Conservation (phyloP, 2,797 vertebrate genomes). For the Thalassophryne amazonica region DNA sequence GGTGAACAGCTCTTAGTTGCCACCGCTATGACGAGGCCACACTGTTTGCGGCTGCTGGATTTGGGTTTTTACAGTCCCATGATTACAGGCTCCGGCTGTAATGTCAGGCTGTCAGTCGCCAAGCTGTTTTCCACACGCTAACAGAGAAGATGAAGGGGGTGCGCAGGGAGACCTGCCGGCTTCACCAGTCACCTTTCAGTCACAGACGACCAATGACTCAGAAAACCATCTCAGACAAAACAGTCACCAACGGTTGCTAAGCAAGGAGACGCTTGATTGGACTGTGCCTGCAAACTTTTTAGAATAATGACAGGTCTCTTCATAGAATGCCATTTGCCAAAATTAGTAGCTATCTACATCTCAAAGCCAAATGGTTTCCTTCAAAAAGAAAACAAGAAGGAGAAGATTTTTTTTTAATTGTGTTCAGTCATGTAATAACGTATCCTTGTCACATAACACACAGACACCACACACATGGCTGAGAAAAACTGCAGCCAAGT, state of each 20-base stretch:
- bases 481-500: conserved; percentile 26
- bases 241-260: conserved; percentile 42
- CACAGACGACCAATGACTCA: conserved; percentile 59
- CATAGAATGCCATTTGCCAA: conserved; percentile 45
- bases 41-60: conserved; percentile 79
- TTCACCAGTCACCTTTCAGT: conserved; percentile 70
- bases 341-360: conserved; percentile 55
- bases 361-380: conserved; percentile 28
- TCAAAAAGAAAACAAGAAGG: conserved; percentile 39
- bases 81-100: conserved; percentile 80
- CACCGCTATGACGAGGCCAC: conserved; percentile 75
- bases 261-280: conserved; percentile 58
- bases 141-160: conserved; percentile 67
- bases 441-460: conserved; percentile 19
- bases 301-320: conserved; percentile 60
- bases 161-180: conserved; percentile 48
- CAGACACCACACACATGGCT: not conserved
- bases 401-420: conserved; percentile 17
- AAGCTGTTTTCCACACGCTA: conserved; percentile 75
- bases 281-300: conserved; percentile 45
- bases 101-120: conserved; percentile 78
- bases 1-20: conserved; percentile 64
- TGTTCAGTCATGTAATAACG: conserved; percentile 27
- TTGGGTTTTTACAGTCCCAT: conserved; percentile 79
- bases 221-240: conserved; percentile 54